phyloP scores from a whole-genome alignment of 2,797 vertebrate genomes.

The Kryptopterus vitreolus region DNA sequence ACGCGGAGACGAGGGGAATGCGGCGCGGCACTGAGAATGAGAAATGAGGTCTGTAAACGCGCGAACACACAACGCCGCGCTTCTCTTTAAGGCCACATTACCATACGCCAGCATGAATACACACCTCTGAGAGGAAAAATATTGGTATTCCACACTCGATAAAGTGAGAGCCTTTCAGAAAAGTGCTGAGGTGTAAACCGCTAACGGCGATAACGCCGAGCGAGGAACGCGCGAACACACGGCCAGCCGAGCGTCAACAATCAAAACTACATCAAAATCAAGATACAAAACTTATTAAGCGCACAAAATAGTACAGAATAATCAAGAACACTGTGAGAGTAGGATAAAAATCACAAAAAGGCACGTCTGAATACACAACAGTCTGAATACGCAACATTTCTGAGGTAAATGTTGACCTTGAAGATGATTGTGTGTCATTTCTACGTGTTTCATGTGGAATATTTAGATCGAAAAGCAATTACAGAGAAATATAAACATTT shows the following conservation, averaged over 20 bases:
- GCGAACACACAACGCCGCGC: neutral
- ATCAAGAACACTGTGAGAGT: neutral
- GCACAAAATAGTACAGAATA: neutral
- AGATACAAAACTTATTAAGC: neutral
- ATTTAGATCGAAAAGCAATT: neutral
- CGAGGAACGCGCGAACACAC: neutral
- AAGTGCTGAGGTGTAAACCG: neutral
- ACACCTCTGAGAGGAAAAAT: conserved; percentile 21
- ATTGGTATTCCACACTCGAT: conserved; percentile 21
- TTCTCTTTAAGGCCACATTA: conserved; percentile 22
- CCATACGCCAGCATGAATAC: conserved; percentile 3
- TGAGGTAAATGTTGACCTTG: no score
- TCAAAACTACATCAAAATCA: neutral
- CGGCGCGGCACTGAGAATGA: conserved; percentile 32
- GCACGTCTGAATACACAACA: no score
- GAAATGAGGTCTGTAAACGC: conserved; percentile 5
- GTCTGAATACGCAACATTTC: no score
- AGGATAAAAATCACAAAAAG: neutral
- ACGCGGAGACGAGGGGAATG: conserved; percentile 66
- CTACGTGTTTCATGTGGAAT: no score
- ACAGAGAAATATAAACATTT: neutral
- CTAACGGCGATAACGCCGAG: neutral
- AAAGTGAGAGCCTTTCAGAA: conserved; percentile 19
- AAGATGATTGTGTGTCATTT: no score
- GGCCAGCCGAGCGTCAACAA: neutral